Base-by-base conservation (phyloP, 2,888 invertebrate species). In the Geophilus truncorum region DNA sequence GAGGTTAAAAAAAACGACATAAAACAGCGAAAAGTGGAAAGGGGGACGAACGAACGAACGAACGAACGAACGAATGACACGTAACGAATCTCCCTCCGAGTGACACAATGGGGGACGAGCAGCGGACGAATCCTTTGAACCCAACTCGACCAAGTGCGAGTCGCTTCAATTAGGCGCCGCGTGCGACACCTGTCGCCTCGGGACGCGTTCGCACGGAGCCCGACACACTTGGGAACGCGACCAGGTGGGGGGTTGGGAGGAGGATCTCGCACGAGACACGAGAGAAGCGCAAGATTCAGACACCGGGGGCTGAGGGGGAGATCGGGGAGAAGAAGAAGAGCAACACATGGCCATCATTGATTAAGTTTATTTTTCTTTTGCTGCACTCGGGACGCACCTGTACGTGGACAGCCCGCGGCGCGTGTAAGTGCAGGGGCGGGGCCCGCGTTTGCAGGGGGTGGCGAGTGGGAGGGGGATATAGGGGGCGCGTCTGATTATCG, bases 141-240 rank as follows among this genome's bases (percentile, higher is more conserved):
- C 57, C 21, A 57, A 57, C 57, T 57, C 57, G 57, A 3, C 57
- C 23, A 62, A 62, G 62, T 25, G 25, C 62, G 23, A 23, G 62
- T 62, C 28, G 62, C 62, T 23, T 62, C 3, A 62, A 62, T 62
- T 62, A 62, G 57, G 62, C 25, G 62, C 1, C 62, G 62, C 25
- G 62, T 62, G 62, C 62, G 62, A 62, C 62, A 62, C 62, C 62
- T 62, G 62, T 62, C 62, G 62, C 62, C 62, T 62, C 62, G 62
- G 62, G 62, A 25, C 62, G 62, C 23, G 62, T 62, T 62, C 62
- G 62, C 62, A 62, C 62, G 62, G 62, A 62, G 62, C 25, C 62
- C 62, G 62, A 62, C 25, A 62, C 62, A 62, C 62, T 62, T 62
- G 62, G 62, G 62, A 62, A 62, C 62, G 28, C 62, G 62, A 62